These are phyloP conservation scores for Lytechinus pictus DNA, from an alignment of 35 echinoderm and acorn worm species.

Conservation along the genomic window DNA sequence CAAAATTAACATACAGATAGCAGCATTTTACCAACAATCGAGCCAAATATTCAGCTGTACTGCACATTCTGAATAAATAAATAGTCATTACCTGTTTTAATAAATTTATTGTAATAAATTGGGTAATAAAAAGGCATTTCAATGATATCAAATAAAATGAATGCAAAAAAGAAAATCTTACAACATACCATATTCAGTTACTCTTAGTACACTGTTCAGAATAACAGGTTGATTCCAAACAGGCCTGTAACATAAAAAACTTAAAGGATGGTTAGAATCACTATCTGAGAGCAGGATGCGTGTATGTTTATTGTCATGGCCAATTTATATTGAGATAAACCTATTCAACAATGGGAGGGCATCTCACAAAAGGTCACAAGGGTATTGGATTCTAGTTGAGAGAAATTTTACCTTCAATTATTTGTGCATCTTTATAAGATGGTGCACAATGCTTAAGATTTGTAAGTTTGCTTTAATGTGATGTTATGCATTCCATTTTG, in stretches of 20 bases:
- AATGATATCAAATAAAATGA: too few species aligned
- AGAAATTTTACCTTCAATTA: not conserved
- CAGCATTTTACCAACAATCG: too few species aligned
- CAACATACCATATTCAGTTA: too few species aligned
- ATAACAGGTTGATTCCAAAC: not conserved
- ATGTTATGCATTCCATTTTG: too few species aligned
- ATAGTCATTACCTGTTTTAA: too few species aligned
- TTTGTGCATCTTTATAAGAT: not conserved
- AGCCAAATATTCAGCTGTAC: too few species aligned
- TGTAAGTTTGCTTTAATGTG: too few species aligned
- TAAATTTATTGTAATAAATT: too few species aligned
- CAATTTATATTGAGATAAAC: not conserved
- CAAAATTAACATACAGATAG: too few species aligned
- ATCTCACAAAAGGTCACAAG: constrained; percentile 1
- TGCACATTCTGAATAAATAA: too few species aligned
- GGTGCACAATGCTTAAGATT: not conserved
- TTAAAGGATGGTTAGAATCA: not conserved
- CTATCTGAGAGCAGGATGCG: not conserved
- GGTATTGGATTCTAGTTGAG: not conserved
- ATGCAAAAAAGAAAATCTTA: too few species aligned
- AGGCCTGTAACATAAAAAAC: not conserved
- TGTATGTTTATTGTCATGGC: not conserved
- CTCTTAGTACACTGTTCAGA: not conserved
- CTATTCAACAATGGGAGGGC: not conserved
- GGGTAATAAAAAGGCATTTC: too few species aligned